Conservation (phyloP, 2,888 invertebrate genomes). For the Elegia similella region DNA sequence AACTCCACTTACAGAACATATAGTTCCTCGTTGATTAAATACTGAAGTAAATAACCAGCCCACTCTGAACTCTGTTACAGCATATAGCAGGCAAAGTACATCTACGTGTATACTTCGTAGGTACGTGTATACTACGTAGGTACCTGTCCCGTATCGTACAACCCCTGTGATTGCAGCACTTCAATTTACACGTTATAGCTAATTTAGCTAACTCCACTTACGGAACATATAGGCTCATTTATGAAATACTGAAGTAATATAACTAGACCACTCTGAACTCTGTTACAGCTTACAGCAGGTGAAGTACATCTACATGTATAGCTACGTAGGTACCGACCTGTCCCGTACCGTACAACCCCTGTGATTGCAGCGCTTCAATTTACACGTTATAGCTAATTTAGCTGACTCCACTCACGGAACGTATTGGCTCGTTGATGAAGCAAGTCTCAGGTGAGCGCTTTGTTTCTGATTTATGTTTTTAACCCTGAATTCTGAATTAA, state of each 20-base stretch:
- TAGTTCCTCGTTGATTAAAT: too few relatives aligned
- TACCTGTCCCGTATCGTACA: conserved; percentile 21
- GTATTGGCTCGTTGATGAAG: conserved; percentile 18
- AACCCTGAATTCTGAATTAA: neutral
- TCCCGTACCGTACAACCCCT: conserved; percentile 22
- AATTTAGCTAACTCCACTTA: conserved; percentile 48
- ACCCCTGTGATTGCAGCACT: conserved; percentile 46
- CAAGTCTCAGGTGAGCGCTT: conserved; percentile 7
- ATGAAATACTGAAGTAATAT: neutral
- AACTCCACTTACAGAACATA: too few relatives aligned
- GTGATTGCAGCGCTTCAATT: conserved; percentile 59
- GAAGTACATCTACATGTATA: conserved; percentile 25
- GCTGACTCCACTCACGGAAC: conserved; percentile 33
- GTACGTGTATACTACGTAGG: too few relatives aligned
- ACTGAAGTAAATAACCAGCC: too few relatives aligned
- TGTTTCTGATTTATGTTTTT: neutral
- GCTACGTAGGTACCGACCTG: conserved; percentile 13
- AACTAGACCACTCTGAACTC: too few relatives aligned
- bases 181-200: conserved; percentile 63
- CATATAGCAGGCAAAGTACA: neutral
- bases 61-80: too few relatives aligned
- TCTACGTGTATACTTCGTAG: conserved; percentile 25
- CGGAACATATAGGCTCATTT: conserved; percentile 19
- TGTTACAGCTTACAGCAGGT: too few relatives aligned
- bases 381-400: conserved; percentile 63